These are phyloP conservation scores for Passer montanus DNA, from an alignment of 2,113 vertebrate genomes.

Conservation along the genomic window DNA sequence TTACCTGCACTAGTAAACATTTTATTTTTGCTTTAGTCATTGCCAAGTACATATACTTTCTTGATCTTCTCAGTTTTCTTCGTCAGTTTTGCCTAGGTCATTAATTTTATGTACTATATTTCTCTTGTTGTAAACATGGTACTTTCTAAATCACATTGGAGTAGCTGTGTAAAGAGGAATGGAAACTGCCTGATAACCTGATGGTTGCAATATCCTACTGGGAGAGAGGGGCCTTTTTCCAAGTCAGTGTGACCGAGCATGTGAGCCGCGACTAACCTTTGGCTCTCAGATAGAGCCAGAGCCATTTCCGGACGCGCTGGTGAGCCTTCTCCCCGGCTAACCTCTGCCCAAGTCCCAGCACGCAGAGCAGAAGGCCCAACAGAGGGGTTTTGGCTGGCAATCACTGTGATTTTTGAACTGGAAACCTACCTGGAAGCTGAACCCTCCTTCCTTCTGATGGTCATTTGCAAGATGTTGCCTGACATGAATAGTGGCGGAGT, in stretches of 20 bases:
- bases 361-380: background rate
- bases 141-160: background rate
- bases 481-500: fast-evolving
- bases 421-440: background rate
- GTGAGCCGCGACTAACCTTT: background rate
- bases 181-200: background rate
- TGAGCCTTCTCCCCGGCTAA: fast-evolving
- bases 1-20: background rate
- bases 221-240: background rate
- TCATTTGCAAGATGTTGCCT: background rate
- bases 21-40: background rate
- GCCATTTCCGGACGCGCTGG: fast-evolving
- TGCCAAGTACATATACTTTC: background rate
- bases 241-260: fast-evolving
- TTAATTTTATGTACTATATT: background rate
- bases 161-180: background rate
- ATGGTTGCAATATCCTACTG: background rate
- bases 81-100: background rate
- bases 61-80: background rate
- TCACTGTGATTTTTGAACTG: background rate
- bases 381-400: background rate
- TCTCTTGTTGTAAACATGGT: background rate
- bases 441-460: background rate
- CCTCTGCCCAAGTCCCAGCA: background rate
- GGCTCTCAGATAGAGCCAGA: background rate